These are phyloP conservation scores for Saxidomus purpurata DNA, from an alignment of 1,140 invertebrate genomes.

Conservation along the genomic window DNA sequence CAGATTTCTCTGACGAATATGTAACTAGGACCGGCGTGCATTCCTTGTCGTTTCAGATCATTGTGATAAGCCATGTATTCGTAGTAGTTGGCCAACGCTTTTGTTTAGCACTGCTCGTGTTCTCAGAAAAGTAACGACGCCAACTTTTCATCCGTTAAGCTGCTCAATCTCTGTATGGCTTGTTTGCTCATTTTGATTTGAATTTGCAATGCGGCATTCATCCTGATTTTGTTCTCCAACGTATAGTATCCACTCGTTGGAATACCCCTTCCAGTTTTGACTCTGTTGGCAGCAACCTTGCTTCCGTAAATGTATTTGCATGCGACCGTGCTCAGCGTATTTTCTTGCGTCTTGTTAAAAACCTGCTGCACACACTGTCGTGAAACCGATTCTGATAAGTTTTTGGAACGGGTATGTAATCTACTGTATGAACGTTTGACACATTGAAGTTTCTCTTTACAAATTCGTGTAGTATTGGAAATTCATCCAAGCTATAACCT, in stretches of 20 bases:
- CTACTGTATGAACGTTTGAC: background rate
- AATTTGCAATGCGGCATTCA: slow-evolving; percentile 10
- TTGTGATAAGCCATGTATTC: background rate
- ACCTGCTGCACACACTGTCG: slow-evolving; percentile 35
- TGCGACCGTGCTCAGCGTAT: background rate
- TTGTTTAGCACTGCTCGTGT: background rate
- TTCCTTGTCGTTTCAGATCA: background rate
- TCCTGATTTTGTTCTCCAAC: slow-evolving; percentile 38
- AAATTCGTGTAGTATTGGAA: background rate
- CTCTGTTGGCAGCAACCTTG: slow-evolving; percentile 7
- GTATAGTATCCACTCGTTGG: slow-evolving; percentile 1
- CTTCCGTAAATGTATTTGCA: slow-evolving; percentile 34
- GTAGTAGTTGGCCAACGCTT: slow-evolving; percentile 6
- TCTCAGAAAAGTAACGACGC: background rate
- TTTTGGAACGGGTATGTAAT: background rate
- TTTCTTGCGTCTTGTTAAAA: background rate
- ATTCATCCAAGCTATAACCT: background rate
- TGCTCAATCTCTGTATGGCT: background rate
- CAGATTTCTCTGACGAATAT: background rate
- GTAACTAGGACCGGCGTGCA: slow-evolving; percentile 11
- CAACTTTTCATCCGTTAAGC: background rate
- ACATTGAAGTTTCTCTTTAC: background rate
- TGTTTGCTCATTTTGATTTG: slow-evolving; percentile 5
- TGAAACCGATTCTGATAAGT: background rate
- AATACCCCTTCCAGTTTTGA: slow-evolving; percentile 21